Evolutionary conservation across 2,888 invertebrate genomes (phyloP), one percentile per base, ranked within the genome.

Genomic region (Dimorphilus gyrociliatus): DNA sequence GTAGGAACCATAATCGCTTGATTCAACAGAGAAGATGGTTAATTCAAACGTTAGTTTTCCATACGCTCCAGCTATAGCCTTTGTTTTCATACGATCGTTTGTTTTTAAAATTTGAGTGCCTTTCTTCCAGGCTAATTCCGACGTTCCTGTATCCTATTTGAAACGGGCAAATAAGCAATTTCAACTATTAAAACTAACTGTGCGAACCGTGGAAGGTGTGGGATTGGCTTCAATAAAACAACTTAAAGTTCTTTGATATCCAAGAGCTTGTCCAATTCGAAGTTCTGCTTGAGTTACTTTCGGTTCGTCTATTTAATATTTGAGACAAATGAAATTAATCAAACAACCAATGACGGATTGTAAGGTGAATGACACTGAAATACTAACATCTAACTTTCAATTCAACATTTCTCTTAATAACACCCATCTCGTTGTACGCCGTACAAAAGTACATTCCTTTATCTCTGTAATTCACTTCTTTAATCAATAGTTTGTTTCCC

Each of bases 371-470:
- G n/a, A n/a, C n/a, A n/a, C n/a, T n/a, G n/a, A n/a, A n/a, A n/a
- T n/a, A 29, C 41, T 30, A 27, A 41, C 41, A 41, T 25, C 30
- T 27, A 8, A 41, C 26, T 4, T 8, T 15, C 5, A 41, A 23
- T 8, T 28, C 27, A 23, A 41, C 34, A 16, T 37, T 34, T 8
- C 41, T 26, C 16, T 29, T 17, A 30, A 30, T 33, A 4, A 33
- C 16, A 8, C 41, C 41, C 4, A 39, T 32, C 23, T 33, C 33
- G 16, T 41, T 41, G 16, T 39, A 19, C 10, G 37, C 41, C 13
- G 34, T 37, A 19, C 41, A 41, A n/a, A 40, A 23, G 29, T 41
- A 41, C 2, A 28, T 28, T 17, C 41, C 41, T 18, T 37, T 23
- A 16, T 34, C 36, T 10, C 21, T 30, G 32, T 31, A 33, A 19